These are phyloP conservation scores for Phymastichus coffea DNA, from an alignment of 1,140 invertebrate species.

Conservation along the genomic window DNA sequence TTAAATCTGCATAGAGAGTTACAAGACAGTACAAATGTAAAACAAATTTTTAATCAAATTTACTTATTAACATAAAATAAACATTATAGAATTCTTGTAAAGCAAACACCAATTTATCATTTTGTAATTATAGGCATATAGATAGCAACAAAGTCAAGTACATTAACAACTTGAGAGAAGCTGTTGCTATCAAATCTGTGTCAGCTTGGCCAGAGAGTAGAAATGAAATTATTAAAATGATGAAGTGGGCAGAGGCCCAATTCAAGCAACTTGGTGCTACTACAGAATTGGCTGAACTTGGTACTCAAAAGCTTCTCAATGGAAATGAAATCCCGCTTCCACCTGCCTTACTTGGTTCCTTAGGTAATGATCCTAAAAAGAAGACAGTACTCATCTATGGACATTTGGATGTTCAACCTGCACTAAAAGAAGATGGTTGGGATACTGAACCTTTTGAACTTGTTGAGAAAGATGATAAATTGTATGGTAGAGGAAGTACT, in stretches of 20 bases:
- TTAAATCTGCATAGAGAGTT: no score
- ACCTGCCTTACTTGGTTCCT: conserved; percentile 80
- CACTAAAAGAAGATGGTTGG: conserved; percentile 90
- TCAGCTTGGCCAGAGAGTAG: conserved; percentile 86
- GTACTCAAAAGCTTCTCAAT: conserved; percentile 73
- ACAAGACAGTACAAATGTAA: no score
- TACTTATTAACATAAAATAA: no score
- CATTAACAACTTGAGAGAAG: conserved; percentile 78
- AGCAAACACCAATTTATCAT: background rate
- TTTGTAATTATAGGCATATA: conserved; percentile 64
- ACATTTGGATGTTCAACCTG: conserved; percentile 97
- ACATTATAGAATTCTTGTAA: background rate
- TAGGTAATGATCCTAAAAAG: conserved; percentile 84
- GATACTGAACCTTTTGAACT: conserved; percentile 91
- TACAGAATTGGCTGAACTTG: conserved; percentile 79
- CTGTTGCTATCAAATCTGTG: conserved; percentile 92
- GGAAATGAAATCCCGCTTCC: conserved; percentile 77
- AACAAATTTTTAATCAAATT: no score
- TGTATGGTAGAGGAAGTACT: conserved; percentile 89
- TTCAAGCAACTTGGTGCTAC: conserved; percentile 75
- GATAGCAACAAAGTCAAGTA: conserved; percentile 77
- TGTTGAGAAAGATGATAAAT: conserved; percentile 84
- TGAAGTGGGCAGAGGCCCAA: conserved; percentile 76
- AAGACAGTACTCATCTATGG: conserved; percentile 95
- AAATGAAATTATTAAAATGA: conserved; percentile 72